Evolutionary conservation across 2,797 vertebrate species (phyloP), one percentile per base, ranked within the genome.

Genomic region (Scomberomorus guttatus): DNA sequence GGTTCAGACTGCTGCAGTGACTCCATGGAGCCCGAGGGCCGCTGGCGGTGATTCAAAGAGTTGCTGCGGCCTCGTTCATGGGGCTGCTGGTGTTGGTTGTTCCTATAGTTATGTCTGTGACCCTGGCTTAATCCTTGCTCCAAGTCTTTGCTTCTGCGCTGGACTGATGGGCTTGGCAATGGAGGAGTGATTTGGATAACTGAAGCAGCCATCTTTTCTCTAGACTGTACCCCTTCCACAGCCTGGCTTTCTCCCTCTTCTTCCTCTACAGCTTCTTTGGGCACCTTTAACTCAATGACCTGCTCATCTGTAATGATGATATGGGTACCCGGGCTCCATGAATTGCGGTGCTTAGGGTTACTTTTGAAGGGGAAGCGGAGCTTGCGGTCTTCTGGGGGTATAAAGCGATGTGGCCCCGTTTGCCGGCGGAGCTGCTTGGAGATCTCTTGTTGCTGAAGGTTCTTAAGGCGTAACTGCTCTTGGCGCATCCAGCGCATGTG

Each of bases 301-400:
- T 98, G 96, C 62, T 98, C 87, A 73, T 99, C 97, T 4, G 98
- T 99, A 80, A 99, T 99, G 58, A 99, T 99, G 67, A 99, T 99
- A 25, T 99, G 98, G 0, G 98, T 99, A 25, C 98, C 98, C 0
- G 98, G 98, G 63, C 98, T 98, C 98, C 98, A 99, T 0, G 98
- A 99, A 93, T 98, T 99, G 85, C 98, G 96, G 87, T 99, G 97
- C 32, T 96, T 98, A 18, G 98, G 98, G 86, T 98, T 99, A 91
- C 98, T 99, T 93, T 96, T 98, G 92, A 99, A 99, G n/a, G 98
- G 98, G 80, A 99, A 99, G 1, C 98, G 97, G 2, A 98, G 97
- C 83, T 99, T 99, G 68, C 98, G 98, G 66, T 99, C 98, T 79
- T 99, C 97, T 1, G 98, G 98, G 0, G 98, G 98, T 83, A 99